Evolutionary conservation across 1,140 invertebrate species (phyloP).

Genomic region (Mesaphorura yosii): DNA sequence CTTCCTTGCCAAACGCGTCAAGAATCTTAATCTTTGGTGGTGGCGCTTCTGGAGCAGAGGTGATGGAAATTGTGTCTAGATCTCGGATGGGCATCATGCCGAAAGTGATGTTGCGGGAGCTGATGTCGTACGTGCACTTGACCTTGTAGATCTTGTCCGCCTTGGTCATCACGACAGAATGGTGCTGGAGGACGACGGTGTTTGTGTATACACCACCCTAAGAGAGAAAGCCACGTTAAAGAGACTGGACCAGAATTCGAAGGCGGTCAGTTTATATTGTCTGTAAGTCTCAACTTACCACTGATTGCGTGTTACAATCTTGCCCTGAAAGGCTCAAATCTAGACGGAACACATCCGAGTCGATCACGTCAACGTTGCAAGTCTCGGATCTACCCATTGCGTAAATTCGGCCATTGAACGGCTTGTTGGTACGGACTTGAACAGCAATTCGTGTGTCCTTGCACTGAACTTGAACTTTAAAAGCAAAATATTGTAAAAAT

Average conservation of each 20-base stretch:
- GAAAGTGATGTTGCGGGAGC: conserved; percentile 89
- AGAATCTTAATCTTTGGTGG: conserved; percentile 84
- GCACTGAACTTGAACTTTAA: conserved; percentile 76
- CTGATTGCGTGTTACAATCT: conserved; percentile 85
- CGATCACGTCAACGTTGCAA: conserved; percentile 85
- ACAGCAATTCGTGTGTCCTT: conserved; percentile 88
- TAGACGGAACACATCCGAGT: conserved; percentile 79
- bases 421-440: conserved; percentile 79
- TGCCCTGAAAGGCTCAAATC: conserved; percentile 86
- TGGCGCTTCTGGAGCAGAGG: conserved; percentile 83
- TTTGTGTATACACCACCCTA: conserved; percentile 88
- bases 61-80: conserved; percentile 61
- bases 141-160: conserved; percentile 94
- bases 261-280: no score
- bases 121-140: conserved; percentile 92
- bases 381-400: conserved; percentile 83
- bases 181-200: conserved; percentile 86
- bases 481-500: neutral
- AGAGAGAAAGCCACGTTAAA: neutral
- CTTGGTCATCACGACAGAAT: conserved; percentile 92
- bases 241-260: no score
- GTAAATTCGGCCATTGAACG: conserved; percentile 88
- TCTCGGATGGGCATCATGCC: conserved; percentile 91
- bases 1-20: conserved; percentile 69
- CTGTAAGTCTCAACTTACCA: conserved; percentile 48